Evolutionary conservation across 2,797 vertebrate genomes (phyloP).

Genomic region (Synanceia verrucosa): DNA sequence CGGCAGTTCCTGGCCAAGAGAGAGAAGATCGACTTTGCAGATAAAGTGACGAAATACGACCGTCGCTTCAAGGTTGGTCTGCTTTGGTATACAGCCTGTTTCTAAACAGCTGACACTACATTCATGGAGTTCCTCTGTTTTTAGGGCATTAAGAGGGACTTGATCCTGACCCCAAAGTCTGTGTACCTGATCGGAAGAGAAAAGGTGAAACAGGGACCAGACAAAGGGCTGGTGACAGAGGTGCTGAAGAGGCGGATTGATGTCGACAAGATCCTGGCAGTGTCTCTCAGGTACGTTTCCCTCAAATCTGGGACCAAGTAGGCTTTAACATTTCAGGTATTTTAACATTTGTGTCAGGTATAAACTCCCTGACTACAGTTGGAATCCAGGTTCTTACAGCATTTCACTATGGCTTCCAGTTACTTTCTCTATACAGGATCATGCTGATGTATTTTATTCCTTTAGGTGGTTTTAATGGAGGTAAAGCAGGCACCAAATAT

Average conservation of each 20-base stretch:
- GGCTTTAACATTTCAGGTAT: not conserved
- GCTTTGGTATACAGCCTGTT: not conserved
- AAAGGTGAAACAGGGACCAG: conserved; percentile 95
- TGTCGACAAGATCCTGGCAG: conserved; percentile 89
- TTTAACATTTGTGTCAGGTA: not conserved
- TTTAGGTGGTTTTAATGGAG: conserved; percentile 3
- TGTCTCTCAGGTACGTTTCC: conserved; percentile 90
- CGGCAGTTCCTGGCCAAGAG: conserved; percentile 95
- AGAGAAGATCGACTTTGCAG: conserved; percentile 97
- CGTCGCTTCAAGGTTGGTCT: conserved; percentile 92
- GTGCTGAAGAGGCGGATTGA: conserved; percentile 93
- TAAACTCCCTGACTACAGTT: not conserved
- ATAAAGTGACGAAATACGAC: conserved; percentile 95
- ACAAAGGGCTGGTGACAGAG: conserved; percentile 94
- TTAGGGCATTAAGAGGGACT: conserved; percentile 93
- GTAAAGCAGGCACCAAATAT: not conserved
- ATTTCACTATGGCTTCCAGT: not conserved
- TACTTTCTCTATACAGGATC: not conserved
- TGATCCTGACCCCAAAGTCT: conserved; percentile 93
- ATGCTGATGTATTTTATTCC: not conserved
- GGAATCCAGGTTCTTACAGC: not conserved
- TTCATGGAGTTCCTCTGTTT: not conserved
- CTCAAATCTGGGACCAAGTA: not conserved
- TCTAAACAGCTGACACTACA: not conserved
- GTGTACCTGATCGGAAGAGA: conserved; percentile 96